Conservation (phyloP, 1,140 invertebrate genomes). For the Aphis gossypii region DNA sequence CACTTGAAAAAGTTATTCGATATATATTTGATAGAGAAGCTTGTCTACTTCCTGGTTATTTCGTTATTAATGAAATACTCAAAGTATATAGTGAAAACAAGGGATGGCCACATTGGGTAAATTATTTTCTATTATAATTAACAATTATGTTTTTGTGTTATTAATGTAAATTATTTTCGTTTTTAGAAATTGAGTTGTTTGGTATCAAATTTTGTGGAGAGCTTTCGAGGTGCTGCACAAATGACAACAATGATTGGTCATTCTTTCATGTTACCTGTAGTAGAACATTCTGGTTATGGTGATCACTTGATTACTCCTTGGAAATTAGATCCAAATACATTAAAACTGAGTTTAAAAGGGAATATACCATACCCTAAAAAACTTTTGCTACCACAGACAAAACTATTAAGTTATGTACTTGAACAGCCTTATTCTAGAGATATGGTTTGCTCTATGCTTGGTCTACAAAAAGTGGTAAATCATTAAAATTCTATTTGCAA, state of each 20-base stretch:
- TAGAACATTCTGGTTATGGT: slow-evolving; percentile 89
- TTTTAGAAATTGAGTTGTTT: slow-evolving; percentile 81
- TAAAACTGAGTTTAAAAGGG: slow-evolving; percentile 90
- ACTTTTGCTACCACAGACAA: slow-evolving; percentile 86
- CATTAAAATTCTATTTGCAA: background rate
- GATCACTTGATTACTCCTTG: slow-evolving; percentile 90
- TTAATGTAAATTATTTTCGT: slow-evolving; percentile 5
- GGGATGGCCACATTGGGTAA: slow-evolving; percentile 90
- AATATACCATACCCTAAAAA: slow-evolving; percentile 91
- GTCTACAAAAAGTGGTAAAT: slow-evolving; percentile 84
- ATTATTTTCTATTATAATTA: background rate
- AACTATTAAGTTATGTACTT: slow-evolving; percentile 86
- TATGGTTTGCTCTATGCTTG: slow-evolving; percentile 94
- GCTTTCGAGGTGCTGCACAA: slow-evolving; percentile 89
- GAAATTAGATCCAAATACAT: slow-evolving; percentile 84
- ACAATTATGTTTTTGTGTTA: background rate
- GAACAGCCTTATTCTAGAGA: slow-evolving; percentile 95
- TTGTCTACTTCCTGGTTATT: slow-evolving; percentile 90
- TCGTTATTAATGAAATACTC: slow-evolving; percentile 93
- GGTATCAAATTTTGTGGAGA: slow-evolving; percentile 88
- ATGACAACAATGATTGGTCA: slow-evolving; percentile 94
- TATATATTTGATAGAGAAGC: slow-evolving; percentile 92
- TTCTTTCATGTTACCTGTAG: slow-evolving; percentile 88
- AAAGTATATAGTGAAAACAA: slow-evolving; percentile 84
- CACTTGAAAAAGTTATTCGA: slow-evolving; percentile 80